A percentile compares a stretch with the other conserved stretches of the same genome.
Evolutionary conservation across 2,797 vertebrate genomes (phyloP).

Genomic region (Etheostoma perlongum): DNA sequence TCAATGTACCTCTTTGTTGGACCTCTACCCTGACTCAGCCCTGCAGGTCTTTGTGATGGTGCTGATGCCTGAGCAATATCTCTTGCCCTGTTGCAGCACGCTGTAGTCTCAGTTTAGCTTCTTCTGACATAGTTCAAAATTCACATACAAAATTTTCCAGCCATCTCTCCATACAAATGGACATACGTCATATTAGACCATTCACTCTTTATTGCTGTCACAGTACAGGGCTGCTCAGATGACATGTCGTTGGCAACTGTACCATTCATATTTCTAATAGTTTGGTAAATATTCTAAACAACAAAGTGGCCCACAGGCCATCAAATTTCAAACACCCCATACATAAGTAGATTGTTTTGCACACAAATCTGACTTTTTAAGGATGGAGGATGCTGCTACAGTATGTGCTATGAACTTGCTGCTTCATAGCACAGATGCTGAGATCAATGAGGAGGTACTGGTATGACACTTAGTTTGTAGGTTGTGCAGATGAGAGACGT

Average conservation of each 20-base stretch:
- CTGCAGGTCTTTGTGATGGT: slow-evolving; percentile 8
- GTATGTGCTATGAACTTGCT: too few species aligned
- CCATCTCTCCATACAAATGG: not conserved
- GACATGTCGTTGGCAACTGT: too few species aligned
- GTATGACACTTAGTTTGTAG: not conserved
- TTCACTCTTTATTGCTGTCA: too few species aligned
- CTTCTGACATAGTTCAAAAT: not conserved
- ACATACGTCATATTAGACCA: too few species aligned
- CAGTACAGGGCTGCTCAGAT: too few species aligned
- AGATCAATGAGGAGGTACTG: too few species aligned
- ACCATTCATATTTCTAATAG: too few species aligned
- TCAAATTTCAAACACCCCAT: too few species aligned
- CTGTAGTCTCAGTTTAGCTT: slow-evolving; percentile 10
- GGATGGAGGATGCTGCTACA: too few species aligned
- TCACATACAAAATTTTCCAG: not conserved
- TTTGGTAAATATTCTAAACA: too few species aligned
- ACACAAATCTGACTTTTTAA: not conserved
- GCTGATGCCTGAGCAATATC: not conserved
- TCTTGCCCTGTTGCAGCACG: not conserved
- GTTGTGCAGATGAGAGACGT: not conserved
- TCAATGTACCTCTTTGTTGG: slow-evolving; percentile 4
- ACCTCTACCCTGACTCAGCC: not conserved
- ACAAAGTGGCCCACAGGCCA: too few species aligned
- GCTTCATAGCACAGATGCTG: too few species aligned
- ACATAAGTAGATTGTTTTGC: not conserved